Conservation (phyloP, 1,140 invertebrate species). For the Melanaphis sacchari region DNA sequence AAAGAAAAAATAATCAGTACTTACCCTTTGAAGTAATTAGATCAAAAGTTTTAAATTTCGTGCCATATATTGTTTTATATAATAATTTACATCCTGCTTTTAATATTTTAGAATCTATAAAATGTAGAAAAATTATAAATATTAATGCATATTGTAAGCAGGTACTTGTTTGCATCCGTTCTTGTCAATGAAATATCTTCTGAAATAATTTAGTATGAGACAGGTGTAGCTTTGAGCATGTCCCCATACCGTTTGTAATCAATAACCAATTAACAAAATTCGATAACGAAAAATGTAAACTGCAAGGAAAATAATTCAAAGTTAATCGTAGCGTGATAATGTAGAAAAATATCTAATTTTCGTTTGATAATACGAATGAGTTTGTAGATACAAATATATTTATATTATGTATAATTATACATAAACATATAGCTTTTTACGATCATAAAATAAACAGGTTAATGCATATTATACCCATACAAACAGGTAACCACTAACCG, state of each 20-base stretch:
- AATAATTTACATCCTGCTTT: neutral
- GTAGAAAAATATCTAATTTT: neutral
- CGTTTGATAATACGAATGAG: neutral
- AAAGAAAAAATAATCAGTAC: neutral
- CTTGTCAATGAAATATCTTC: neutral
- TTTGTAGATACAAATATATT: neutral
- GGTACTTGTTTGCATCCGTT: neutral
- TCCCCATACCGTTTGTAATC: neutral
- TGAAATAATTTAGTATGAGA: neutral
- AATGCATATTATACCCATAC: neutral
- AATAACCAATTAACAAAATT: neutral
- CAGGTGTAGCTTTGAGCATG: neutral
- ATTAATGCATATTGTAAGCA: neutral
- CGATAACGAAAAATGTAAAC: neutral
- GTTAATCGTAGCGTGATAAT: neutral
- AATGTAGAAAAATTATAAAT: neutral
- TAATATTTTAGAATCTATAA: neutral
- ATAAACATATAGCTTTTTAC: neutral
- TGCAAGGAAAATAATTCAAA: neutral
- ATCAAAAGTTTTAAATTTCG: neutral
- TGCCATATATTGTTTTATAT: neutral
- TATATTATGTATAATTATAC: neutral
- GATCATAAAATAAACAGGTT: neutral
- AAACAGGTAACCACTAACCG: neutral
- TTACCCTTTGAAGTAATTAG: no score